Conservation (phyloP, 2,797 vertebrate species). For the Sebastiscus tertius region DNA sequence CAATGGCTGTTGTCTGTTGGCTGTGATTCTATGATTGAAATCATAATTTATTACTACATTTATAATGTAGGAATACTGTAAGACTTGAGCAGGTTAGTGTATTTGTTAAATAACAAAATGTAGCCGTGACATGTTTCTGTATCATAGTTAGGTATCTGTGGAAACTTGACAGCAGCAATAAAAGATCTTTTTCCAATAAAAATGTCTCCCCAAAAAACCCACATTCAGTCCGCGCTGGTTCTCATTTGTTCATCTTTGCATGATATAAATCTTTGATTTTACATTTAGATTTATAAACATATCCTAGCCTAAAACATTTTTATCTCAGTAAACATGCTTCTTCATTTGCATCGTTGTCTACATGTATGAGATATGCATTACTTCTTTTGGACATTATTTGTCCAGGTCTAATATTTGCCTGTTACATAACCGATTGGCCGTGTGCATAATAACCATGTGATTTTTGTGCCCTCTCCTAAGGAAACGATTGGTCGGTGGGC, state of each 20-base stretch:
- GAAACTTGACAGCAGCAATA: neutral
- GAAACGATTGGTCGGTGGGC: neutral
- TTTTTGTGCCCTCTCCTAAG: neutral
- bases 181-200: neutral
- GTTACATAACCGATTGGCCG: constrained; percentile 29
- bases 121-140: neutral
- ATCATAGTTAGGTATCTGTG: neutral
- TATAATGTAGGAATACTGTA: neutral
- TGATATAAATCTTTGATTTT: neutral
- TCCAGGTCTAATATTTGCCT: constrained; percentile 3
- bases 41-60: too few species aligned
- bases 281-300: neutral
- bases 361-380: neutral
- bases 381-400: neutral
- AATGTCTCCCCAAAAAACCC: too few species aligned
- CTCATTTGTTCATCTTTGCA: neutral
- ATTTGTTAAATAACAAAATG: neutral
- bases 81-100: neutral
- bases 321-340: neutral
- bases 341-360: neutral
- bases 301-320: neutral
- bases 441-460: neutral
- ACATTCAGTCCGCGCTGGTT: neutral
- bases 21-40: neutral
- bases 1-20: neutral